Base-by-base conservation (phyloP, 2,113 vertebrate genomes). In the Heloderma charlesbogerti region DNA sequence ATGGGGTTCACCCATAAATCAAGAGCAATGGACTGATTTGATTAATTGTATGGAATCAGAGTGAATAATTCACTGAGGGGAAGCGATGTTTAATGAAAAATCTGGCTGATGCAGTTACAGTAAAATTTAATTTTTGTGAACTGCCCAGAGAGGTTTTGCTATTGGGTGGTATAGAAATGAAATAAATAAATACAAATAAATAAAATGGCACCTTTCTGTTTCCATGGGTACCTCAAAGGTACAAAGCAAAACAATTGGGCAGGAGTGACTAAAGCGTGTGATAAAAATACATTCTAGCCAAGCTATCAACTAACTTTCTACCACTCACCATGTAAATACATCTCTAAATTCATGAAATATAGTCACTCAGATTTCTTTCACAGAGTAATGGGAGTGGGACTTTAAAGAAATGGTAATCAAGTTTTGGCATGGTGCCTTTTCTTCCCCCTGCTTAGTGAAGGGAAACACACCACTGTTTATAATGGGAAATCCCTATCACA, bases 401-500 rank as follows among this genome's bases (percentile, higher is more conserved):
- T 72, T 66, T 88, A 74, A 69, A 85, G 1, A 87, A 83, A 60
- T 74, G 48, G 43, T 25, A 84, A 89, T 75, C 60, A 74, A 75
- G 45, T 54, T 89, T 85, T 72, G 63, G 13, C 48, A 92, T 10
- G 88, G 1, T 51, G 9, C 2, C 1, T 93, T 90, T 91, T 86
- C 57, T 45, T 84, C 40, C 1, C 89, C 48, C 0, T 1, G 0
- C 5, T 92, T 91, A 45, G 74, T 89, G n/a, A 25, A 91, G 12
- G 3, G 66, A 69, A 92, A 90, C 40, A 80, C 79, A 89, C 71
- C 25, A 89, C 29, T 71, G 1, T 84, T 95, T 96, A 92, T 91
- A 94, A 92, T 93, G 84, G 87, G 89, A 96, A 94, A 92, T 93
- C 67, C 29, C 90, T 94, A 22, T 85, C 88, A 91, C 86, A 88